These are phyloP conservation scores for Elaphurus davidianus DNA, from an alignment of 2,113 vertebrate species.

Conservation along the genomic window DNA sequence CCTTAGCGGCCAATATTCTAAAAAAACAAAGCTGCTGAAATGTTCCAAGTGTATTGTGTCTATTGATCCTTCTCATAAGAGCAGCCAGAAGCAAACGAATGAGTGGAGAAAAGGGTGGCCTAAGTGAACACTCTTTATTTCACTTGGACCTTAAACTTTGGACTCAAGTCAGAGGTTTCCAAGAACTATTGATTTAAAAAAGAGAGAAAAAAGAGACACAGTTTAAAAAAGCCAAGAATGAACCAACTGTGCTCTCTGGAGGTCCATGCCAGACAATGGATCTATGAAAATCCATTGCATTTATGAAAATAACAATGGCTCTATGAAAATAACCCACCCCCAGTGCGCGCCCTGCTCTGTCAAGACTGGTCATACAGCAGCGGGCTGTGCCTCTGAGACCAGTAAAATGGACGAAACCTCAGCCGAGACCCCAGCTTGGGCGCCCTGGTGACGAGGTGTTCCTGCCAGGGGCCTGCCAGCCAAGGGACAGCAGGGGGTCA, in stretches of 20 bases:
- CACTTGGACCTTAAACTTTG: not conserved
- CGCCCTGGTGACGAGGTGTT: not conserved
- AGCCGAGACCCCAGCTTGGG: rapidly evolving
- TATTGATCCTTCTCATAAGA: not conserved
- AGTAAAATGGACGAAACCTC: not conserved
- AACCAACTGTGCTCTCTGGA: not conserved
- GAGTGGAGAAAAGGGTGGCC: not conserved
- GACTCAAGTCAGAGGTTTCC: not conserved
- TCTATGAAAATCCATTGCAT: not conserved
- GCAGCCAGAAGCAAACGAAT: not conserved
- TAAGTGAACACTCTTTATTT: not conserved
- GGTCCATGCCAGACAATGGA: not conserved
- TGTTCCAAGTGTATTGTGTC: not conserved
- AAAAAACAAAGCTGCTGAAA: not conserved
- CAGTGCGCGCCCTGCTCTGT: rapidly evolving
- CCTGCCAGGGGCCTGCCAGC: not conserved
- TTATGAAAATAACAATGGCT: not conserved
- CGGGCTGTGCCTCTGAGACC: not conserved
- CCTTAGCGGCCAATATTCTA: not conserved
- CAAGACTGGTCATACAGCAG: not conserved
- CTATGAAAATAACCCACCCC: not conserved
- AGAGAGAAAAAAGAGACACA: not conserved
- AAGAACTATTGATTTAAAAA: not conserved
- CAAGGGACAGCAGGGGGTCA: not conserved
- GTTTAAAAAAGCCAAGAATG: not conserved